A percentile compares a stretch with the other conserved stretches of the same genome.
These are phyloP conservation scores for Sternarchorhynchus goeldii DNA, from an alignment of 2,797 vertebrate species.

Conservation along the genomic window DNA sequence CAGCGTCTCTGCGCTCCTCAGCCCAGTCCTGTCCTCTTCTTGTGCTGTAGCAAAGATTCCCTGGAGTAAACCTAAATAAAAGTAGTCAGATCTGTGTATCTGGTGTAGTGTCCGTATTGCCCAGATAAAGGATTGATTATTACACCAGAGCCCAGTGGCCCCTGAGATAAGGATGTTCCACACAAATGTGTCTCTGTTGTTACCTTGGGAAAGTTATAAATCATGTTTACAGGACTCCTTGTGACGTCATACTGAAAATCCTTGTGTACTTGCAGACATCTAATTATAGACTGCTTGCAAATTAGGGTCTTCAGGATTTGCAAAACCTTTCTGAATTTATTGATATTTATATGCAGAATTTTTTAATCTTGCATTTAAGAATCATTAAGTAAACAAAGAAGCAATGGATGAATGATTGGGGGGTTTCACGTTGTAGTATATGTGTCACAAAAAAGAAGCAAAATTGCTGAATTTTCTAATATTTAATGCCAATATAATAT, in stretches of 20 bases:
- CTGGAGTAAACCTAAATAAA: conserved; percentile 32
- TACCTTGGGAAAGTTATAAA: conserved; percentile 36
- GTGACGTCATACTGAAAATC: conserved; percentile 24
- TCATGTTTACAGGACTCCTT: conserved; percentile 28
- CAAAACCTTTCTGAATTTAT: background rate
- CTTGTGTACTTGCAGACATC: background rate
- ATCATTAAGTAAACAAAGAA: background rate
- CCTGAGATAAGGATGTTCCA: conserved; percentile 66
- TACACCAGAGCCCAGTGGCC: conserved; percentile 56
- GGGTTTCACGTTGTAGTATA: background rate
- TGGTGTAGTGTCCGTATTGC: conserved; percentile 8
- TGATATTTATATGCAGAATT: background rate
- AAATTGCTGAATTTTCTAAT: background rate
- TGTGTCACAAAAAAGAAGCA: background rate
- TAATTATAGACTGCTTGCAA: background rate
- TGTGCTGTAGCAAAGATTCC: no score
- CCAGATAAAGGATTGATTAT: conserved; percentile 44
- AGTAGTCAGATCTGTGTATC: conserved; percentile 31
- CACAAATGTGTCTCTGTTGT: conserved; percentile 53
- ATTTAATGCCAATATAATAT: no score
- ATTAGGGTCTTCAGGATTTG: background rate
- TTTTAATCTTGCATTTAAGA: no score
- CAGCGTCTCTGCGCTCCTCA: no score
- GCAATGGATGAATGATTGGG: background rate
- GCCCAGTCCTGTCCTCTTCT: no score